phyloP scores from a whole-genome alignment of 2,888 invertebrate genomes.

The Antheraea assamensis region DNA sequence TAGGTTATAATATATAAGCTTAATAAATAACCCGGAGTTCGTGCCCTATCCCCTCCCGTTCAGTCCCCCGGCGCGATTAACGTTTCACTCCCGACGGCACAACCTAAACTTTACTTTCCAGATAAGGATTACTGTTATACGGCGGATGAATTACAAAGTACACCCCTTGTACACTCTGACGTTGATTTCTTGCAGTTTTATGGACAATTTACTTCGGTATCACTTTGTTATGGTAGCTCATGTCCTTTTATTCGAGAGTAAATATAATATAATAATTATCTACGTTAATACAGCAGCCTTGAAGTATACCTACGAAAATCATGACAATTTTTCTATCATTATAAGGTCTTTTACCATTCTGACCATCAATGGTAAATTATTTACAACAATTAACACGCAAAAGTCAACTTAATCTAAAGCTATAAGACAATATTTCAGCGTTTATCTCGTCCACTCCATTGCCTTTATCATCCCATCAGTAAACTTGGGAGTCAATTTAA shows the following conservation, averaged over 20 bases:
- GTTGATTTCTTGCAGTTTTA: conserved; percentile 22
- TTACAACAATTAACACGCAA: not conserved
- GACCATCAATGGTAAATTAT: not conserved
- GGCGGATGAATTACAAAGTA: conserved; percentile 47
- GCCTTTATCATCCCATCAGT: not conserved
- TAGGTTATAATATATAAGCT: not conserved
- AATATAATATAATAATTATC: not conserved
- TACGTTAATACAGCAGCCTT: not conserved
- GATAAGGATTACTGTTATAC: conserved; percentile 56
- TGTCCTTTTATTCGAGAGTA: not conserved
- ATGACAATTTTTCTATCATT: not conserved
- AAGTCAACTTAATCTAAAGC: not conserved
- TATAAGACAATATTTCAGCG: conserved; percentile 4
- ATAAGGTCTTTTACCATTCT: not conserved
- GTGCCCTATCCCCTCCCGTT: conserved; percentile 28
- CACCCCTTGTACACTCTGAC: conserved; percentile 24
- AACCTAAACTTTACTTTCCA: conserved; percentile 50
- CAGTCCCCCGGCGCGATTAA: conserved; percentile 48
- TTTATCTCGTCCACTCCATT: conserved; percentile 8
- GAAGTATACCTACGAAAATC: not conserved
- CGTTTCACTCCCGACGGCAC: conserved; percentile 46
- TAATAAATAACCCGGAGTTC: conserved; percentile 21
- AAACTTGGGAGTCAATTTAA: conserved; percentile 4
- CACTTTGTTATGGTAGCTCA: not conserved
- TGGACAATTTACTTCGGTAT: not conserved